Evolutionary conservation across 2,797 vertebrate genomes (phyloP).

Genomic region (Chelidonichthys spinosus): DNA sequence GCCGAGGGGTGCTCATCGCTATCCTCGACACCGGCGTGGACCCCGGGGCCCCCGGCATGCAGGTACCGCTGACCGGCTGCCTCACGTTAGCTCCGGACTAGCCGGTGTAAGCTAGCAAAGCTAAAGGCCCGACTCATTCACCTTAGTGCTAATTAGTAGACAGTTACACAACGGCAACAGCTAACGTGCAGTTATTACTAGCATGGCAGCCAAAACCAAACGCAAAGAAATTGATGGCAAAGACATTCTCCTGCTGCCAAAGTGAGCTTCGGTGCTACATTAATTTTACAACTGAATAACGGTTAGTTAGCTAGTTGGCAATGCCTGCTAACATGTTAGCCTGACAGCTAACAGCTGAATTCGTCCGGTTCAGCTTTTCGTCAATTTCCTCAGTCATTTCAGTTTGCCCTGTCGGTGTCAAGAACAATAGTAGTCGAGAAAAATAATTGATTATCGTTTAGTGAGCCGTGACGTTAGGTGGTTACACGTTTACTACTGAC

Average conservation of each 20-base stretch:
- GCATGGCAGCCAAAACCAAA: conserved; percentile 40
- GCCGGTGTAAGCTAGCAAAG: conserved; percentile 39
- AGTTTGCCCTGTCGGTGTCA: background rate
- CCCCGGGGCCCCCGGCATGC: conserved; percentile 97
- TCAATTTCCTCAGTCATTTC: background rate
- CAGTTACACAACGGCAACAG: background rate
- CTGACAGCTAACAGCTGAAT: conserved; percentile 33
- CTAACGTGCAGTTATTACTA: conserved; percentile 5
- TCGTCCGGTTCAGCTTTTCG: background rate
- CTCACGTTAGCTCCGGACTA: conserved; percentile 43
- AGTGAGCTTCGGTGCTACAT: background rate
- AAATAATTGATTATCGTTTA: fast-evolving
- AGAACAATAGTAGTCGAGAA: background rate
- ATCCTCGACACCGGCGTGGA: conserved; percentile 97
- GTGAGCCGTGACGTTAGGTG: background rate
- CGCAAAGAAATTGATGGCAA: background rate
- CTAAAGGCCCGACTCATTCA: conserved; percentile 70
- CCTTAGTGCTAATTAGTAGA: conserved; percentile 1
- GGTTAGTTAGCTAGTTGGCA: background rate
- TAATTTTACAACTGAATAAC: background rate
- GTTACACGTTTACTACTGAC: conserved; percentile 25
- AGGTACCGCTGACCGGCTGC: conserved; percentile 84
- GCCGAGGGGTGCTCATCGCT: conserved; percentile 92
- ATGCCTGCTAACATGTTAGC: conserved; percentile 44
- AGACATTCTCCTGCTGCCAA: background rate